A percentile compares a stretch with the other conserved stretches of the same genome.
These are phyloP conservation scores for Agrotis puta DNA, from an alignment of 2,888 invertebrate genomes.

Conservation along the genomic window DNA sequence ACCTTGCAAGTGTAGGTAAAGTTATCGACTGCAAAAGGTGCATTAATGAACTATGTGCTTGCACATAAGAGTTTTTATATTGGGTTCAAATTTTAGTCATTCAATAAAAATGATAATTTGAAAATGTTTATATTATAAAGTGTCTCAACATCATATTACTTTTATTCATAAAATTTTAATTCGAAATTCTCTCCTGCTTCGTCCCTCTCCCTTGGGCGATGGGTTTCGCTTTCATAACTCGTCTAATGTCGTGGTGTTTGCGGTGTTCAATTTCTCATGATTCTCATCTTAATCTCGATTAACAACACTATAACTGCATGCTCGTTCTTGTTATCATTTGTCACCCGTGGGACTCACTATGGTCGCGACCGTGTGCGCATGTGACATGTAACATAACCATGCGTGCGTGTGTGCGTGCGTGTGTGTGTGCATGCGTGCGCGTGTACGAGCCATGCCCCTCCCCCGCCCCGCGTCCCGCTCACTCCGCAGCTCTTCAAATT, in stretches of 20 bases:
- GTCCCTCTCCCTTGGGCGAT: slow-evolving; percentile 77
- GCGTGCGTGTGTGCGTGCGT: slow-evolving; percentile 59
- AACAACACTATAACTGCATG: slow-evolving; percentile 77
- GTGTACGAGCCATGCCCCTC: slow-evolving; percentile 20
- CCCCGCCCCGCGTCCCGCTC: slow-evolving; percentile 78
- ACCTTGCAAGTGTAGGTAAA: slow-evolving; percentile 6
- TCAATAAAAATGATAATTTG: slow-evolving; percentile 1
- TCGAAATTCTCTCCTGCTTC: slow-evolving; percentile 74
- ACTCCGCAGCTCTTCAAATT: slow-evolving; percentile 91
- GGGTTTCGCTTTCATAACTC: slow-evolving; percentile 87
- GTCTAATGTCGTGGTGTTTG: slow-evolving; percentile 82
- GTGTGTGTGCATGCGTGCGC: slow-evolving; percentile 42
- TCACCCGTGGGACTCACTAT: slow-evolving; percentile 74
- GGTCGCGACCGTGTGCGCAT: slow-evolving; percentile 66
- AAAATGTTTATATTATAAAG: not conserved
- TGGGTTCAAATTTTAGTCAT: not conserved
- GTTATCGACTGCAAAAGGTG: not conserved
- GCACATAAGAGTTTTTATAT: not conserved
- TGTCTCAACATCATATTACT: not conserved
- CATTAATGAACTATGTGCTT: not conserved
- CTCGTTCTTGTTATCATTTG: slow-evolving; percentile 58
- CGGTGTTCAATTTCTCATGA: slow-evolving; percentile 78
- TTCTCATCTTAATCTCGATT: slow-evolving; percentile 75
- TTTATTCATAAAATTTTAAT: slow-evolving; percentile 65
- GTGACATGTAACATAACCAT: slow-evolving; percentile 51